These are phyloP conservation scores for Calyptomena viridis DNA, from an alignment of 2,113 vertebrate genomes.

Conservation along the genomic window DNA sequence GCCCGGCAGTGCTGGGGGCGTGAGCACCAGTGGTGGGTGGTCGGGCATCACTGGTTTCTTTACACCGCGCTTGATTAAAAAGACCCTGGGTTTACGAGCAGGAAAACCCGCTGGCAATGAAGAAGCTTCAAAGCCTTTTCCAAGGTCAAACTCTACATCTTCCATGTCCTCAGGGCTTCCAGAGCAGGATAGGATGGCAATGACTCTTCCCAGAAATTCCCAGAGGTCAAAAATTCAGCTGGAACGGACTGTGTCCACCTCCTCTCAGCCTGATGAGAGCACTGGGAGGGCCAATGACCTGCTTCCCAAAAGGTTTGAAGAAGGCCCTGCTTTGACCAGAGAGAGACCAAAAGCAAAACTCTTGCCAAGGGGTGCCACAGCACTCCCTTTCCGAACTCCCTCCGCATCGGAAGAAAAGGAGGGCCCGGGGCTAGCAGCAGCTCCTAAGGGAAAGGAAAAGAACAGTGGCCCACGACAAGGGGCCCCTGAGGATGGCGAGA, in stretches of 20 bases:
- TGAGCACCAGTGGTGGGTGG: constrained; percentile 87
- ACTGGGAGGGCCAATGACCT: constrained; percentile 75
- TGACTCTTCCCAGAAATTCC: constrained; percentile 96
- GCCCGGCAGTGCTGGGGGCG: constrained; percentile 74
- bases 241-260: constrained; percentile 90
- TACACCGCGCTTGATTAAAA: constrained; percentile 97
- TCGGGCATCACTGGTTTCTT: constrained; percentile 95
- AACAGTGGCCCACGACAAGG: constrained; percentile 69
- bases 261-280: constrained; percentile 92
- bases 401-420: constrained; percentile 72
- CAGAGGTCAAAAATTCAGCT: constrained; percentile 89
- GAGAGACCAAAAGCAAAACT: constrained; percentile 96
- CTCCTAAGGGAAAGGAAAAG: constrained; percentile 78
- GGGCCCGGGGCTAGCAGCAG: constrained; percentile 41
- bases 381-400: constrained; percentile 66
- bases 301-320: constrained; percentile 84
- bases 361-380: constrained; percentile 80
- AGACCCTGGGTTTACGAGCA: constrained; percentile 91
- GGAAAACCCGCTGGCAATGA: constrained; percentile 86
- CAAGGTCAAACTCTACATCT: constrained; percentile 98
- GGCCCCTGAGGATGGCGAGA: constrained; percentile 78
- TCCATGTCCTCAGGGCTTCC: constrained; percentile 96
- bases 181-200: constrained; percentile 95
- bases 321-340: constrained; percentile 85
- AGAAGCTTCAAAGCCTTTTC: constrained; percentile 90